Evolutionary conservation across 1,140 invertebrate species (phyloP).

Genomic region (Drosophila takahashii): DNA sequence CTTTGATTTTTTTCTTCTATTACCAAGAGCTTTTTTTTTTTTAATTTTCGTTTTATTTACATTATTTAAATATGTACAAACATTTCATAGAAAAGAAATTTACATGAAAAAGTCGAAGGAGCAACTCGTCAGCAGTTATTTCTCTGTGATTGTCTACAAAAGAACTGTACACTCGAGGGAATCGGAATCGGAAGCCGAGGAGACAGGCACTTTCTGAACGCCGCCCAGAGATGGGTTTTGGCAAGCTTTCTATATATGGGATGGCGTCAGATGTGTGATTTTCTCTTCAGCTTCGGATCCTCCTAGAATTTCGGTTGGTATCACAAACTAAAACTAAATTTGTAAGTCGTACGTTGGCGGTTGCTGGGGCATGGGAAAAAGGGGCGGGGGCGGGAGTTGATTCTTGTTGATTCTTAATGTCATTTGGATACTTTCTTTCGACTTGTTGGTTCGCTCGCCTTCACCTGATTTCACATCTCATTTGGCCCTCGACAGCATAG

Average conservation of each 20-base stretch:
- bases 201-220: conserved; percentile 33
- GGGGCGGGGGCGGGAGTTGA: conserved; percentile 7
- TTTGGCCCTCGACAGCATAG: conserved; percentile 59
- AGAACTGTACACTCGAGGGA: conserved; percentile 69
- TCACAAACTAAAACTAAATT: conserved; percentile 83
- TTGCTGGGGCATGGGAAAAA: conserved; percentile 40
- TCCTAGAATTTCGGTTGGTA: conserved; percentile 76
- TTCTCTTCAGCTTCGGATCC: conserved; percentile 30
- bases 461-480: conserved; percentile 62
- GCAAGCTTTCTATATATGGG: conserved; percentile 50
- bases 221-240: conserved; percentile 34
- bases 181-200: conserved; percentile 22
- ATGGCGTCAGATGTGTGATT: conserved; percentile 16
- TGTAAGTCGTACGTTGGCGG: conserved; percentile 77
- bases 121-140: conserved; percentile 68
- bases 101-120: conserved; percentile 73
- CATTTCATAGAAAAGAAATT: conserved; percentile 82
- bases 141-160: conserved; percentile 61
- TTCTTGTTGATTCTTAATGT: conserved; percentile 11
- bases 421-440: conserved; percentile 59
- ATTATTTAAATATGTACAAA: conserved; percentile 83
- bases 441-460: conserved; percentile 61
- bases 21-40: conserved; percentile 21
- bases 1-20: not conserved
- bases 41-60: conserved; percentile 78